These are phyloP conservation scores for Deilephila elpenor DNA, from an alignment of 2,888 invertebrate species.

Conservation along the genomic window DNA sequence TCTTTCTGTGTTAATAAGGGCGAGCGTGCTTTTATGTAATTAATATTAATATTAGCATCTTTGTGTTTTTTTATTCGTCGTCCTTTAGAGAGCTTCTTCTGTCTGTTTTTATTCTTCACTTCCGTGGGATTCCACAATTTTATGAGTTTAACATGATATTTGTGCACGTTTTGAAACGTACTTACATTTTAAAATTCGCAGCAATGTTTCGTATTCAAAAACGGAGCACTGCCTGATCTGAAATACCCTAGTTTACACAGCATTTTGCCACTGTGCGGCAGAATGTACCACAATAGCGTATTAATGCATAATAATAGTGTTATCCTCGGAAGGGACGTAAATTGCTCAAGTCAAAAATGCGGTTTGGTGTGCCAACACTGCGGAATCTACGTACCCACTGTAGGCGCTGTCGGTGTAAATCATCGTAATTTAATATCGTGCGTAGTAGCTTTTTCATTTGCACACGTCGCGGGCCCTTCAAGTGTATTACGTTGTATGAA, in stretches of 20 bases:
- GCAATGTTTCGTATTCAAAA: too few relatives aligned
- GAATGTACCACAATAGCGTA: neutral
- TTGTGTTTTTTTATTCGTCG: neutral
- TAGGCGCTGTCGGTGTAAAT: slow-evolving; percentile 31
- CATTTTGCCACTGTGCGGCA: neutral
- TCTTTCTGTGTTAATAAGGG: neutral
- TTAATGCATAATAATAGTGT: slow-evolving; percentile 25
- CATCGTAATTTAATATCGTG: slow-evolving; percentile 34
- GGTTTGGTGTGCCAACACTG: slow-evolving; percentile 41
- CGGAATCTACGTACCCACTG: slow-evolving; percentile 46
- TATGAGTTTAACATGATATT: too few relatives aligned
- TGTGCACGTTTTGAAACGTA: too few relatives aligned
- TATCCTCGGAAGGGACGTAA: slow-evolving; percentile 30
- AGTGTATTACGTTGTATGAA: slow-evolving; percentile 37
- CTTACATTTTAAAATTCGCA: too few relatives aligned
- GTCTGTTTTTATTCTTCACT: too few relatives aligned
- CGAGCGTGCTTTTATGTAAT: neutral
- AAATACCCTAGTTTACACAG: neutral
- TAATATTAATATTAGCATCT: neutral
- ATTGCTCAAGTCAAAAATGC: slow-evolving; percentile 46
- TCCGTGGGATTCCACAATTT: too few relatives aligned
- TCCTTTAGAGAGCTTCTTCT: too few relatives aligned
- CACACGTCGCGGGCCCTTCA: slow-evolving; percentile 39
- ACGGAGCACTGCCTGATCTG: too few relatives aligned
- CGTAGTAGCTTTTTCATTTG: slow-evolving; percentile 36